phyloP scores from a whole-genome alignment of 1,140 invertebrate genomes.

The Cyclina sinensis region DNA sequence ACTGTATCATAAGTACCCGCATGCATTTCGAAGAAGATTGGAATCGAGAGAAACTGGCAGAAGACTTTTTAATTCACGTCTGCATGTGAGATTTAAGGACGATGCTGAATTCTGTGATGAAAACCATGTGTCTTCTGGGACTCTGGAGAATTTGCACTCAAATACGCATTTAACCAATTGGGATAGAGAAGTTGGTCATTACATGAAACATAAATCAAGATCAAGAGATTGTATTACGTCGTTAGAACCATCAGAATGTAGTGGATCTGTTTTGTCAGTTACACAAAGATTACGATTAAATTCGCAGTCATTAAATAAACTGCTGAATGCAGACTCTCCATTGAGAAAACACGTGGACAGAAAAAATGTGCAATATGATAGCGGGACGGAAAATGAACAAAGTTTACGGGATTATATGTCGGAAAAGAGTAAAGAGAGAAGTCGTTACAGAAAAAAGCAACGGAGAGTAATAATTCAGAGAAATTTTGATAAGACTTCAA shows the following conservation, averaged over 20 bases:
- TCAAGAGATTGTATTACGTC: conserved; percentile 25
- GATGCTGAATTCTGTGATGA: not conserved
- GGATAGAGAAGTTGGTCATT: conserved; percentile 55
- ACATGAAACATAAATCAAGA: conserved; percentile 34
- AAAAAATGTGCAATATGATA: conserved; percentile 34
- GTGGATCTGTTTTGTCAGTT: conserved; percentile 38
- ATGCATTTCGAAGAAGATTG: conserved; percentile 15
- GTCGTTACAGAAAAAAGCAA: conserved; percentile 35
- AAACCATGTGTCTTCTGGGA: not conserved
- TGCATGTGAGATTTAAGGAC: conserved; percentile 50
- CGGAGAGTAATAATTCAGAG: conserved; percentile 39
- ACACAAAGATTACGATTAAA: conserved; percentile 35
- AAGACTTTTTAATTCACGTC: conserved; percentile 39
- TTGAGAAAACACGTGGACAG: not conserved
- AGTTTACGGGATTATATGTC: conserved; percentile 45
- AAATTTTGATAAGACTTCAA: conserved; percentile 28
- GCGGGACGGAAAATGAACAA: conserved; percentile 31
- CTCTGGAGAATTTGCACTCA: not conserved
- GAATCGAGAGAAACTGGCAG: conserved; percentile 29
- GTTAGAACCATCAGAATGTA: conserved; percentile 26
- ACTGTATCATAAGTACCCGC: conserved; percentile 48
- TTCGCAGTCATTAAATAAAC: conserved; percentile 38
- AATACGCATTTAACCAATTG: conserved; percentile 49
- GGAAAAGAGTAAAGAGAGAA: conserved; percentile 41
- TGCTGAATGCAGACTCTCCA: conserved; percentile 46